Percentiles rank a stretch among this genome's conserved stretches.
Evolutionary conservation across 2,113 vertebrate genomes (phyloP).

Genomic region (Urocolius indicus): DNA sequence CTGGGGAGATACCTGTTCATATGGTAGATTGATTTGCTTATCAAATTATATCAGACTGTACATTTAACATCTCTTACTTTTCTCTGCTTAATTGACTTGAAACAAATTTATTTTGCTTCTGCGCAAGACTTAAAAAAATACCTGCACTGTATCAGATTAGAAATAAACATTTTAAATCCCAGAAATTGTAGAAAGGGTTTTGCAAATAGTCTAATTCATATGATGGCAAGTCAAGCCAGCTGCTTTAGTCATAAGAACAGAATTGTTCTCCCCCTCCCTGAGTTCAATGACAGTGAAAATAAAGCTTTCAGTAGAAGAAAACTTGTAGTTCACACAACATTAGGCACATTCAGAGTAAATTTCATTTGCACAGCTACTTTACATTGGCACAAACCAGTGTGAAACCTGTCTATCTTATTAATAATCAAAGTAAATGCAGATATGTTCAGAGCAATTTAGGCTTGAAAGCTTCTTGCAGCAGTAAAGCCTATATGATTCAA

Average conservation of each 20-base stretch:
- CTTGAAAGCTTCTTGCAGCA: slow-evolving; percentile 65
- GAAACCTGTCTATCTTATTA: slow-evolving; percentile 59
- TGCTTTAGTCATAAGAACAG: slow-evolving; percentile 7
- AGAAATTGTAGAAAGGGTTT: slow-evolving; percentile 7
- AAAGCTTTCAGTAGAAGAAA: slow-evolving; percentile 27
- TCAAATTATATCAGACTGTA: slow-evolving; percentile 12
- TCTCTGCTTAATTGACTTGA: slow-evolving; percentile 3
- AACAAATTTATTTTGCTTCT: slow-evolving; percentile 31
- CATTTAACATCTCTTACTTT: slow-evolving; percentile 9
- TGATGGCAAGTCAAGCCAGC: background rate
- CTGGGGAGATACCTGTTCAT: background rate
- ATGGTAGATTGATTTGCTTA: slow-evolving; percentile 26
- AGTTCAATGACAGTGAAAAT: slow-evolving; percentile 46
- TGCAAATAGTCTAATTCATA: background rate
- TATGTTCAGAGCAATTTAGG: slow-evolving; percentile 43
- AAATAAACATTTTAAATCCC: slow-evolving; percentile 33
- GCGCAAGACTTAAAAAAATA: slow-evolving; percentile 42
- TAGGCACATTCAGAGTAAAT: slow-evolving; percentile 38
- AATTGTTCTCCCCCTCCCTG: background rate
- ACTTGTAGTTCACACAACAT: slow-evolving; percentile 5
- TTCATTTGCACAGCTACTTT: slow-evolving; percentile 40
- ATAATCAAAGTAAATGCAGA: slow-evolving; percentile 71
- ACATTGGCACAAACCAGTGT: slow-evolving; percentile 23
- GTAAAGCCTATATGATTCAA: slow-evolving; percentile 52
- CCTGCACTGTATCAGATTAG: background rate